Evolutionary conservation across 2,797 vertebrate genomes (phyloP).

Genomic region (Harpagifer antarcticus): DNA sequence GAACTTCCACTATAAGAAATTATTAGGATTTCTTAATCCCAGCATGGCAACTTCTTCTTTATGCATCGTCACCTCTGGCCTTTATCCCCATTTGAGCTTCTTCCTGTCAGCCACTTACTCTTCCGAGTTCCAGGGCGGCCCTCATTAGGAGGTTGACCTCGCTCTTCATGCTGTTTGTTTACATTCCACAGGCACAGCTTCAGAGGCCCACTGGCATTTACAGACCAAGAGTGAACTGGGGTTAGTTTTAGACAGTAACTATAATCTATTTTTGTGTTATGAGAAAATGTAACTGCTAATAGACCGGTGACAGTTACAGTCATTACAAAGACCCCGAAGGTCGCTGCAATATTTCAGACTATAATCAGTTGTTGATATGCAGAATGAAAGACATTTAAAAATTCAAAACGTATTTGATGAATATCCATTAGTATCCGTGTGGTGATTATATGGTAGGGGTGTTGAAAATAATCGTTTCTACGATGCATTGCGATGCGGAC

Average conservation of each 20-base stretch:
- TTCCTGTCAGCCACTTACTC: slow-evolving; percentile 45
- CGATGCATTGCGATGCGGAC: too few relatives aligned
- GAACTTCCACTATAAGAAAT: neutral
- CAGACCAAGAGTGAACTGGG: slow-evolving; percentile 16
- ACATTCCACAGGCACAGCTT: slow-evolving; percentile 69
- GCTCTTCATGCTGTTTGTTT: slow-evolving; percentile 66
- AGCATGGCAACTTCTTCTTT: neutral
- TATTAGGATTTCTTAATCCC: neutral
- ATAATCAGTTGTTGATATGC: neutral
- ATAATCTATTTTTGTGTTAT: neutral
- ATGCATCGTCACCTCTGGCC: slow-evolving; percentile 40
- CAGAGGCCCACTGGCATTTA: slow-evolving; percentile 54
- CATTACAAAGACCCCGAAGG: neutral
- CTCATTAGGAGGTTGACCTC: slow-evolving; percentile 74
- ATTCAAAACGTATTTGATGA: neutral
- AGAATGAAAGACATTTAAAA: neutral
- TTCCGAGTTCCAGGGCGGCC: slow-evolving; percentile 61
- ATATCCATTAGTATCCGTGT: neutral
- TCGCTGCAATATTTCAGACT: neutral
- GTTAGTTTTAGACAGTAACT: neutral
- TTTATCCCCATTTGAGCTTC: slow-evolving; percentile 35
- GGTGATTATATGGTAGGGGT: neutral
- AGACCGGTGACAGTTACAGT: neutral
- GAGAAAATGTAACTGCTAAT: neutral
- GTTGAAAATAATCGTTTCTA: too few relatives aligned